A percentile compares a stretch with the other conserved stretches of the same genome.
phyloP scores from a whole-genome alignment of 2,888 invertebrate genomes.

The Syrista parreyssii region DNA sequence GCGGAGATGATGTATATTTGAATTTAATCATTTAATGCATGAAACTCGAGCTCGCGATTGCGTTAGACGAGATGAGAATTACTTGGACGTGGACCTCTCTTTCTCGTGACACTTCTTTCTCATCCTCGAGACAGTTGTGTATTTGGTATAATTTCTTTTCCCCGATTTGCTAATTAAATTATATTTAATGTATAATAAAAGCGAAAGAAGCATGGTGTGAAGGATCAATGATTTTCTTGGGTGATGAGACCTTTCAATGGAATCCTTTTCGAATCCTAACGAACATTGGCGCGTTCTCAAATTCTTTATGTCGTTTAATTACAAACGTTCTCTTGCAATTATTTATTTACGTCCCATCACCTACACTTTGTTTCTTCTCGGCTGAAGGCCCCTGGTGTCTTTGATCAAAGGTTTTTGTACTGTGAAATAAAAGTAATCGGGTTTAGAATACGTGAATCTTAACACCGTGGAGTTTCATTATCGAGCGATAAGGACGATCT shows the following conservation, averaged over 20 bases:
- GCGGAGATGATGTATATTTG: constrained; percentile 99
- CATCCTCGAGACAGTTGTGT: constrained; percentile 9
- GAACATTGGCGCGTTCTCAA: background rate
- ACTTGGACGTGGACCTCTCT: background rate
- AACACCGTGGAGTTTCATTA: background rate
- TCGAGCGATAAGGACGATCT: background rate
- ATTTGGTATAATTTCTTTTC: constrained; percentile 25
- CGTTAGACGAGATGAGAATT: background rate
- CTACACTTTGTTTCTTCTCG: constrained; percentile 3
- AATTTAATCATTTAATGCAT: constrained; percentile 36
- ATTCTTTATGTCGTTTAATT: background rate
- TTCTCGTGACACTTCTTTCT: background rate
- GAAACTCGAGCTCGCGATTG: background rate
- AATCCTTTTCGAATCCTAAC: background rate
- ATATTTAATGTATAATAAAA: constrained; percentile 37
- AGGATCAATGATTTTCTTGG: background rate
- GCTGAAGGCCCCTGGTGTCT: background rate
- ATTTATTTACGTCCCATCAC: constrained; percentile 1
- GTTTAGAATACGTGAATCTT: background rate
- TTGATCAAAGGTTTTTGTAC: constrained; percentile 22
- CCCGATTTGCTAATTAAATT: constrained; percentile 45
- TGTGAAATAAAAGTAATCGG: constrained; percentile 14
- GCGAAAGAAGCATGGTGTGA: constrained; percentile 16
- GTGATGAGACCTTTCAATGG: background rate
- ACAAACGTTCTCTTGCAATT: background rate